These are phyloP conservation scores for Azorinus chamasolen DNA, from an alignment of 2,888 invertebrate genomes.

Conservation along the genomic window DNA sequence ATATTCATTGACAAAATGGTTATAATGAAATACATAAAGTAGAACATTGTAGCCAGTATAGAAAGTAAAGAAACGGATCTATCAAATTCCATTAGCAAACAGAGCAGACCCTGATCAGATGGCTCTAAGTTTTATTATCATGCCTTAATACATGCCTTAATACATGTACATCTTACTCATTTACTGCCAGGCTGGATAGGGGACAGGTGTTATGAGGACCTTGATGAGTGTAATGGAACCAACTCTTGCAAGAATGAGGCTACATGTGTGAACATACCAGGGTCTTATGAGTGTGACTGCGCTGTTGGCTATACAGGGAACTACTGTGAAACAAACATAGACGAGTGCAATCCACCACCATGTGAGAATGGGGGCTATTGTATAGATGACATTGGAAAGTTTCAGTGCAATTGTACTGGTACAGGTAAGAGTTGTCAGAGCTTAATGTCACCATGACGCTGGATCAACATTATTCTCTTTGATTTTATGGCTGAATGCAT, in stretches of 20 bases:
- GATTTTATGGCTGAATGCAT: too few relatives aligned
- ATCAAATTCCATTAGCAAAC: too few relatives aligned
- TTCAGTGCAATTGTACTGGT: constrained; percentile 59
- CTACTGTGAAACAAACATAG: constrained; percentile 87
- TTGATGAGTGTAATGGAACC: constrained; percentile 73
- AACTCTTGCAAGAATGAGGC: constrained; percentile 91
- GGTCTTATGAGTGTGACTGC: constrained; percentile 86
- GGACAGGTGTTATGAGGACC: constrained; percentile 73
- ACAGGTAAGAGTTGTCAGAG: constrained; percentile 42
- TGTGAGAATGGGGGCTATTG: constrained; percentile 43
- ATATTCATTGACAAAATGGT: too few relatives aligned
- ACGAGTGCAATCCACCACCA: constrained; percentile 88
- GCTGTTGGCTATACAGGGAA: constrained; percentile 83
- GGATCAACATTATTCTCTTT: too few relatives aligned
- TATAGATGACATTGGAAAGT: constrained; percentile 42
- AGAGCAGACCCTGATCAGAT: too few relatives aligned
- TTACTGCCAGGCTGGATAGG: constrained; percentile 89
- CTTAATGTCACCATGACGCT: too few relatives aligned
- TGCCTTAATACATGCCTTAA: too few relatives aligned
- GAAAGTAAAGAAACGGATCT: too few relatives aligned
- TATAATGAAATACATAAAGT: too few relatives aligned
- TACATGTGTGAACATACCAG: constrained; percentile 91
- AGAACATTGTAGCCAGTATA: too few relatives aligned
- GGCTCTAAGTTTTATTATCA: too few relatives aligned
- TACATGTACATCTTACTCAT: too few relatives aligned